phyloP scores from a whole-genome alignment of 1,140 invertebrate species.

The Caenorhabditis inopinata region DNA sequence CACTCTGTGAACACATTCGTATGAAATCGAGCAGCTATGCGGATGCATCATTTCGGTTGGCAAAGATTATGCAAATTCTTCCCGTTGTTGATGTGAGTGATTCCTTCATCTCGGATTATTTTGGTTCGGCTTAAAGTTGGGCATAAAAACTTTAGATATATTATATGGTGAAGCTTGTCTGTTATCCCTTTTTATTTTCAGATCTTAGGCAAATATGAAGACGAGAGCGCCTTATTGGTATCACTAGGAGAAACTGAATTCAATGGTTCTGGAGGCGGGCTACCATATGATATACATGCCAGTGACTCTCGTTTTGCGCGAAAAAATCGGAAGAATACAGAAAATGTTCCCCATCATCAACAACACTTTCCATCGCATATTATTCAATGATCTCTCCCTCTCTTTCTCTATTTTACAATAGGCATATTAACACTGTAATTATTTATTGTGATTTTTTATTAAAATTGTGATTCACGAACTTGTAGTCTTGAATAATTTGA shows the following conservation, averaged over 20 bases:
- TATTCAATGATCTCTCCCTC: slow-evolving; percentile 15
- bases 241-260: not conserved
- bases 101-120: not conserved
- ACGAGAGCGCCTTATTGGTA: not conserved
- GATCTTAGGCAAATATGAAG: not conserved
- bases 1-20: not conserved
- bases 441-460: too few species aligned
- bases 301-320: not conserved
- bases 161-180: too few species aligned
- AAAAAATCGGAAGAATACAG: not conserved
- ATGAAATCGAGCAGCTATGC: not conserved
- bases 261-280: not conserved
- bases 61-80: not conserved
- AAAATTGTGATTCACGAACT: too few species aligned
- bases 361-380: not conserved
- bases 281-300: not conserved
- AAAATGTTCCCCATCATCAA: not conserved
- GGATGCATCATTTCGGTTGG: not conserved
- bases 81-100: not conserved
- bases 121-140: not conserved
- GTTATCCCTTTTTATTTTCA: not conserved
- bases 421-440: too few species aligned
- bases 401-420: too few species aligned
- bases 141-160: too few species aligned
- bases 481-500: too few species aligned